A percentile compares a stretch with the other conserved stretches of the same genome.
Evolutionary conservation across 23 tunicate genomes (phyloP).

Genomic region (Oikopleura vanhoeffeni): DNA sequence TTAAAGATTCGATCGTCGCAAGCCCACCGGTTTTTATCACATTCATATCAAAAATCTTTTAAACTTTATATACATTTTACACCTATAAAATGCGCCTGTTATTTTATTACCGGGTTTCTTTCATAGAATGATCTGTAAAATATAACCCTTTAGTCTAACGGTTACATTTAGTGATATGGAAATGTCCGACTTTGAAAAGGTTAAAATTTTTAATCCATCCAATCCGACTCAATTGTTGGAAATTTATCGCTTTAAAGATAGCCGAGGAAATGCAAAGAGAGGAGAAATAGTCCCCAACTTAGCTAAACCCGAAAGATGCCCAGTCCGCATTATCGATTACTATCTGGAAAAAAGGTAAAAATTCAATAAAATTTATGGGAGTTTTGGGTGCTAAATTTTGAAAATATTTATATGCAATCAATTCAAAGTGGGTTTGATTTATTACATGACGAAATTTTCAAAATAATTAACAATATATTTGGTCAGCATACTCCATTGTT

Average conservation of each 20-base stretch:
- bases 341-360: slow-evolving; percentile 10
- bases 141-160: no score
- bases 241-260: slow-evolving; percentile 1
- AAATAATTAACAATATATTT: no score
- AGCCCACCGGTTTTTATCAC: background rate
- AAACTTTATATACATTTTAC: background rate
- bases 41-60: background rate
- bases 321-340: slow-evolving; percentile 12
- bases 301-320: slow-evolving; percentile 7
- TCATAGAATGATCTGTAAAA: no score
- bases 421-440: no score
- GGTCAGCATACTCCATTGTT: no score
- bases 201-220: slow-evolving; percentile 3
- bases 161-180: slow-evolving; percentile 3
- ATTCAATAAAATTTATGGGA: no score
- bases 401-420: no score
- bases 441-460: no score
- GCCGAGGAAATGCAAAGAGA: slow-evolving; percentile 4
- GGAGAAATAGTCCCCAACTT: slow-evolving; percentile 13
- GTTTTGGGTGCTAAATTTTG: no score
- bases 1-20: slow-evolving; percentile 3
- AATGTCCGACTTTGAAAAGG: slow-evolving; percentile 12
- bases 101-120: no score
- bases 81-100: background rate
- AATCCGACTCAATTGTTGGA: slow-evolving; percentile 4